Base-by-base conservation (phyloP, 2,797 vertebrate genomes). In the Fundulus diaphanus region DNA sequence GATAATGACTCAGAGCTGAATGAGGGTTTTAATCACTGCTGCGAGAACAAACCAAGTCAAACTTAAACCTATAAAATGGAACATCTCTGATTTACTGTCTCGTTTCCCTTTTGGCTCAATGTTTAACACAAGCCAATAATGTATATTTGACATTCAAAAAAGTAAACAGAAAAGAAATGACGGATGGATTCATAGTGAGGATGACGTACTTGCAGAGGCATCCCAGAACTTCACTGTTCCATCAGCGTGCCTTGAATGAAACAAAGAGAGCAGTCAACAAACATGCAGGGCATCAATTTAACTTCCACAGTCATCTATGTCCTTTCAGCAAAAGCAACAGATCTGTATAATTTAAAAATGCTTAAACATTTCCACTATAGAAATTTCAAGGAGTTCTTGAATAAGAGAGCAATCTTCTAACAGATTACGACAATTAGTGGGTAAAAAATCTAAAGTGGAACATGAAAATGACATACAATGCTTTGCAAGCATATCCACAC, bases 221-320 rank as follows among this genome's bases (percentile, higher is more conserved):
- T 99, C 98, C 98, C 98, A 99, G 93, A 99, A 99, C 92, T 99
- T 99, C 91, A 99, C 92, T 73, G 98, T 98, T 86, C 98, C 98
- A 94, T 99, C 98, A 88, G 98, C 98, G 91, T 99, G 98, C 85
- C 98, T 99, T 89, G 24, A 66, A 92, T 74, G 4, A 82, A 68
- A 20, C 24, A 11, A 1, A 52, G 2, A 27, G 5, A 68, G 15
- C 49, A 7, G 37, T 6, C 27, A 68, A 65, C 6, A 29, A 46
- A 20, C 4, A 0, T 59, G 46, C 7, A 5, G 46, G 7, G 51
- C n/a, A 33, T 33, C 35, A 48, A 49, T 40, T n/a, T n/a, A 15
- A 54, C 7, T 54, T 49, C 35, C 51, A 13, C 16, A 24, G 4
- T 24, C 20, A 40, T 65, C 13, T 37, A 29, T 54, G n/a, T 3